A percentile compares a stretch with the other conserved stretches of the same genome.
Evolutionary conservation across 2,888 invertebrate genomes (phyloP).

Genomic region (Caradrina kadenii): DNA sequence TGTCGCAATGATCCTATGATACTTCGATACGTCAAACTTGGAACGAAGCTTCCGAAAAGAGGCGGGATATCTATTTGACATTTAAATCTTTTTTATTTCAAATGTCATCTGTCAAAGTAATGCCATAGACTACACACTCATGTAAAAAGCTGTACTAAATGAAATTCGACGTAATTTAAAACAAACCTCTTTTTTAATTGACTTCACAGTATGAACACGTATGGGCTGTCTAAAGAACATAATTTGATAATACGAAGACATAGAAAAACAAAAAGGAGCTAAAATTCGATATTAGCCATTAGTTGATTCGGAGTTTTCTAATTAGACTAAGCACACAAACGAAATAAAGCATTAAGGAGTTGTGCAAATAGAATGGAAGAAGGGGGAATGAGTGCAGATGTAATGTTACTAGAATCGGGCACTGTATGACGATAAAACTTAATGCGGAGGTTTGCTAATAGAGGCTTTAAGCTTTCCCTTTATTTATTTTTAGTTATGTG

Average conservation of each 20-base stretch:
- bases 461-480: neutral
- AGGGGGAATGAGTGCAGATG: constrained; percentile 74
- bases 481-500: neutral
- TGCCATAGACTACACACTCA: neutral
- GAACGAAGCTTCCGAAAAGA: constrained; percentile 3
- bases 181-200: constrained; percentile 26
- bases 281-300: constrained; percentile 85
- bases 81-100: neutral
- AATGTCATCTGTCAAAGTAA: neutral
- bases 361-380: constrained; percentile 85
- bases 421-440: constrained; percentile 20
- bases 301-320: constrained; percentile 86
- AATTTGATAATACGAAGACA: constrained; percentile 67
- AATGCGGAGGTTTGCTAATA: constrained; percentile 7
- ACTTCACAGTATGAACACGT: constrained; percentile 33
- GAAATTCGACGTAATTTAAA: constrained; percentile 12
- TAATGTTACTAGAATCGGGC: constrained; percentile 67
- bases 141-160: constrained; percentile 20
- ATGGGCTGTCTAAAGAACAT: constrained; percentile 60
- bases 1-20: constrained; percentile 61
- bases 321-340: constrained; percentile 89
- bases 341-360: constrained; percentile 90
- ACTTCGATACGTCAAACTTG: constrained; percentile 49
- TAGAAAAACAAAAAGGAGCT: constrained; percentile 74
- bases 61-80: neutral